Conservation (phyloP, 2,113 vertebrate genomes). For the Elanoides forficatus region DNA sequence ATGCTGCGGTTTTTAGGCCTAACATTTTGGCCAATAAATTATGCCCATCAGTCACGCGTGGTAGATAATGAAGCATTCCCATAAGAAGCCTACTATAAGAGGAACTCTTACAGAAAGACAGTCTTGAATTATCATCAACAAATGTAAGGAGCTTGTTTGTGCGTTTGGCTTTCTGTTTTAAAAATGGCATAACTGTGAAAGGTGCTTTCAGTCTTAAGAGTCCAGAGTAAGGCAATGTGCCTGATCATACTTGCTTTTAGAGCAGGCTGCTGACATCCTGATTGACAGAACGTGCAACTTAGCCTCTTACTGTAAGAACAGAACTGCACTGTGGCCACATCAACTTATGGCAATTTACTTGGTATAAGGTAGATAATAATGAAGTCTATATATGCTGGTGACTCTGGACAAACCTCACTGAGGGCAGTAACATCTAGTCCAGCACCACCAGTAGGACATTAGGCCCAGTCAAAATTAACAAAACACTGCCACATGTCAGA, state of each 20-base stretch:
- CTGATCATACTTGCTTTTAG: not conserved
- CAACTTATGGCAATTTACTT: not conserved
- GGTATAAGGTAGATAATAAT: not conserved
- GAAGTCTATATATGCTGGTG: not conserved
- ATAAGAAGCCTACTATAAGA: not conserved
- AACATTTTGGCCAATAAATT: not conserved
- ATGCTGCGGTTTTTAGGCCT: not conserved
- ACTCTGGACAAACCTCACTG: not conserved
- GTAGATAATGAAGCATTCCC: not conserved
- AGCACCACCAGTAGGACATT: not conserved
- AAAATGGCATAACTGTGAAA: not conserved
- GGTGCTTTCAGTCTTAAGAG: not conserved
- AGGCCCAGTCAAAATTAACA: not conserved
- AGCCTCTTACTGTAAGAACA: not conserved
- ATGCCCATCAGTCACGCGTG: not conserved
- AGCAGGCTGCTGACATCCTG: not conserved
- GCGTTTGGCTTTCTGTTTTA: not conserved
- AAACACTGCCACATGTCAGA: not conserved
- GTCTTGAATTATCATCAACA: not conserved
- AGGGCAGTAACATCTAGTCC: not conserved
- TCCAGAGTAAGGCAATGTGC: not conserved
- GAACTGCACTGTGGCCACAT: not conserved
- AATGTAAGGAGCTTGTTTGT: not conserved
- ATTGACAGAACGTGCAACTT: accelerated
- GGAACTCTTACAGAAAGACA: not conserved